Evolutionary conservation across 2,113 vertebrate genomes (phyloP).

Genomic region (Synodontis membranacea): DNA sequence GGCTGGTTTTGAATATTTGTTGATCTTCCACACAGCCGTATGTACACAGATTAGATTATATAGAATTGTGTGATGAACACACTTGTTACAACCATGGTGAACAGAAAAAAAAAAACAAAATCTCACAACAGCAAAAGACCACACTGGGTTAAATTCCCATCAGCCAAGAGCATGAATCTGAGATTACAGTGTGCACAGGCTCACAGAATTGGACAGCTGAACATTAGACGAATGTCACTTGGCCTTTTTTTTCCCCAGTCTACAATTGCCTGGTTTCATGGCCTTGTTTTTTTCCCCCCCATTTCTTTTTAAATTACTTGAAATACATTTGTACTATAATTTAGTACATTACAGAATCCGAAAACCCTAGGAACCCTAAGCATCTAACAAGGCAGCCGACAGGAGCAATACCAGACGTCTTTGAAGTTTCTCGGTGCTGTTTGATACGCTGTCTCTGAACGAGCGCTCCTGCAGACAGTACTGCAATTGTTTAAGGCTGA

Average conservation of each 20-base stretch:
- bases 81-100: neutral
- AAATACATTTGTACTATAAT: neutral
- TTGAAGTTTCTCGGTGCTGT: slow-evolving; percentile 17
- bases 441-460: neutral
- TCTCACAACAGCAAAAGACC: neutral
- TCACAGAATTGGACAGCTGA: neutral
- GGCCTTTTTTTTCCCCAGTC: neutral
- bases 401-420: slow-evolving; percentile 5
- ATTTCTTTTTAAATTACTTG: neutral
- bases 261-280: neutral
- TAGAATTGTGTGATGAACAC: neutral
- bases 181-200: neutral
- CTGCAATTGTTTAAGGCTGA: slow-evolving; percentile 24
- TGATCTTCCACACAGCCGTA: no score
- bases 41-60: no score
- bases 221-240: neutral
- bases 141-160: neutral
- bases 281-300: neutral
- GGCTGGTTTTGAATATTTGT: no score
- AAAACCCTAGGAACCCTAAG: neutral
- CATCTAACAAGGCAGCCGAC: neutral
- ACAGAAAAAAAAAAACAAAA: neutral
- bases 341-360: neutral
- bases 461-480: neutral
- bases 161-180: neutral